These are phyloP conservation scores for Mesopsocus fuscifrons DNA, from an alignment of 2,888 invertebrate genomes.

Conservation along the genomic window DNA sequence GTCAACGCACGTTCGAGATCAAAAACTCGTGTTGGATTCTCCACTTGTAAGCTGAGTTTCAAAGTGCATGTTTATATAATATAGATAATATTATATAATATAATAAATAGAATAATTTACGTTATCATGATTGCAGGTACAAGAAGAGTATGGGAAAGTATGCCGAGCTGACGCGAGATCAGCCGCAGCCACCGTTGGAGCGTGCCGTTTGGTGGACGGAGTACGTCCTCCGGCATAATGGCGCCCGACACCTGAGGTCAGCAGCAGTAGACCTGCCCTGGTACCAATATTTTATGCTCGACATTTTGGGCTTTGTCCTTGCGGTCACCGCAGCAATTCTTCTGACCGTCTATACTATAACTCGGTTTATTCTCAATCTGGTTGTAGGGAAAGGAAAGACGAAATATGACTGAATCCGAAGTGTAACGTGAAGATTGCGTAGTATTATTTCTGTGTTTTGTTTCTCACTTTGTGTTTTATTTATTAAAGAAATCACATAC, in stretches of 20 bases:
- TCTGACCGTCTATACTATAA: background rate
- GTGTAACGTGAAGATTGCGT: no score
- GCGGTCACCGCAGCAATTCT: conserved; percentile 3
- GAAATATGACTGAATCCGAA: no score
- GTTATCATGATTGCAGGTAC: conserved; percentile 12
- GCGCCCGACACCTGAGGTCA: conserved; percentile 16
- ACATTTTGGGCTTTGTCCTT: conserved; percentile 16
- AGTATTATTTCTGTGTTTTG: no score
- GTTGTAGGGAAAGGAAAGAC: background rate
- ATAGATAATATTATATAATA: no score
- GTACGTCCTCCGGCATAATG: conserved; percentile 13
- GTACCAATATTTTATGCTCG: conserved; percentile 19
- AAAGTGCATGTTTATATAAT: no score
- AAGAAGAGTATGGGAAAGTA: conserved; percentile 11
- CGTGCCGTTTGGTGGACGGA: conserved; percentile 13
- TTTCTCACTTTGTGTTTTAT: no score
- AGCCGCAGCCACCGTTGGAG: conserved; percentile 10
- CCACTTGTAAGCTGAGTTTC: no score
- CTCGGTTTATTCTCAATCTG: background rate
- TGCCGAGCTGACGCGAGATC: conserved; percentile 12
- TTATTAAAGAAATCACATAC: no score
- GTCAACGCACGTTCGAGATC: no score
- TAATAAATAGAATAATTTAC: no score
- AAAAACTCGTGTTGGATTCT: no score
- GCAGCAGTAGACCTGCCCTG: conserved; percentile 18